Evolutionary conservation across 1,140 invertebrate genomes (phyloP).

Genomic region (Monochamus saltuarius): DNA sequence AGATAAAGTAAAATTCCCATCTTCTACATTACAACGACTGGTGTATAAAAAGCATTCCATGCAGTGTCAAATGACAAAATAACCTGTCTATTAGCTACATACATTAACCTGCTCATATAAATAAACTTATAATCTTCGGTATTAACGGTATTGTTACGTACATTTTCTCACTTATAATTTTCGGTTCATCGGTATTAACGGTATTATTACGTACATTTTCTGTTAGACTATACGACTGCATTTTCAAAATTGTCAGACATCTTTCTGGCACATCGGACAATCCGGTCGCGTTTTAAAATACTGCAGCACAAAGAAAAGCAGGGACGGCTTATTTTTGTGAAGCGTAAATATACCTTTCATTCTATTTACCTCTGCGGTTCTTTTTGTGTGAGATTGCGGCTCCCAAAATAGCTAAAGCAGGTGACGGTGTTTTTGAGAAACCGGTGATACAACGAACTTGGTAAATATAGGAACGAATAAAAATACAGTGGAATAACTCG

Average conservation of each 20-base stretch:
- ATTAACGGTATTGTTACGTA: no score
- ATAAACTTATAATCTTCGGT: no score
- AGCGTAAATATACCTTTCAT: slow-evolving; percentile 30
- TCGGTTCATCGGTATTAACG: no score
- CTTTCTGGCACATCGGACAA: background rate
- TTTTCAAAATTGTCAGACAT: slow-evolving; percentile 21
- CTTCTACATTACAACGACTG: no score
- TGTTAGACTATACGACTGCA: slow-evolving; percentile 8
- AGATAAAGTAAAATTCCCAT: no score
- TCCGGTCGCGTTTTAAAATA: slow-evolving; percentile 21
- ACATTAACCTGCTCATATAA: no score
- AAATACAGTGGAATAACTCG: no score
- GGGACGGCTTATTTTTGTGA: slow-evolving; percentile 22
- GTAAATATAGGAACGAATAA: no score
- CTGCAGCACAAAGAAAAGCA: slow-evolving; percentile 24
- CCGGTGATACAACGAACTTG: background rate
- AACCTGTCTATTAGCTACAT: no score
- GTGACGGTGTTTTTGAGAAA: slow-evolving; percentile 22
- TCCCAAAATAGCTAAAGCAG: slow-evolving; percentile 23
- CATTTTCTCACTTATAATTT: background rate
- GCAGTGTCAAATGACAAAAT: no score
- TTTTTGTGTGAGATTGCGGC: slow-evolving; percentile 12
- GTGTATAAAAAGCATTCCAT: no score
- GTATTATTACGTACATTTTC: background rate
- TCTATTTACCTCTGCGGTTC: slow-evolving; percentile 28